Evolutionary conservation across 1,140 invertebrate species (phyloP).

Genomic region (Diorhabda sublineata): DNA sequence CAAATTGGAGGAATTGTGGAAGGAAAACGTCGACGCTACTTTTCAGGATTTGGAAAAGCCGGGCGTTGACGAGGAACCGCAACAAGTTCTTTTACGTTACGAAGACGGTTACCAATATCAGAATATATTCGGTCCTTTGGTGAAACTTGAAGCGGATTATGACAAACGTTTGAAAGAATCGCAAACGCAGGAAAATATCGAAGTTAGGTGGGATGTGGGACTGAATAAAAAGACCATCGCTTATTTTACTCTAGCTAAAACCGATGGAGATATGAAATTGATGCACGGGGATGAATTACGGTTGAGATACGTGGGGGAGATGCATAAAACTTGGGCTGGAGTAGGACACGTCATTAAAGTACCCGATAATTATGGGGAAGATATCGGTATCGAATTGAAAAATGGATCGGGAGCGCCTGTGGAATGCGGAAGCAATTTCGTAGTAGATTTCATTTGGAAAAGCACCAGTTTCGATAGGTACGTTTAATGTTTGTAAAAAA

Average conservation of each 20-base stretch:
- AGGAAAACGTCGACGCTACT: slow-evolving; percentile 95
- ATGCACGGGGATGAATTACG: slow-evolving; percentile 99
- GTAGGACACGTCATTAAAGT: slow-evolving; percentile 98
- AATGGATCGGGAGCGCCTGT: slow-evolving; percentile 83
- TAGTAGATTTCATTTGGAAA: slow-evolving; percentile 99
- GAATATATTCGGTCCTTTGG: slow-evolving; percentile 96
- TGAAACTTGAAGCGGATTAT: slow-evolving; percentile 97
- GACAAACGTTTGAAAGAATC: slow-evolving; percentile 98
- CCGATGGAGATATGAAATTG: slow-evolving; percentile 97
- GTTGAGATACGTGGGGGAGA: slow-evolving; percentile 88
- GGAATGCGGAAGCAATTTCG: slow-evolving; percentile 92
- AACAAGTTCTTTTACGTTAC: slow-evolving; percentile 73
- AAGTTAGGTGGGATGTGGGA: slow-evolving; percentile 97
- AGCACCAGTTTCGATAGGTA: slow-evolving; percentile 97
- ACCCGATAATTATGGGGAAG: slow-evolving; percentile 97
- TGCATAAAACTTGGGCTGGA: slow-evolving; percentile 91
- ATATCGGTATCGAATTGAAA: slow-evolving; percentile 96
- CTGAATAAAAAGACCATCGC: slow-evolving; percentile 98
- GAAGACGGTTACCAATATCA: slow-evolving; percentile 99
- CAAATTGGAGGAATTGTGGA: slow-evolving; percentile 98
- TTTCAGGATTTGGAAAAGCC: slow-evolving; percentile 97
- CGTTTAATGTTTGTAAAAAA: neutral
- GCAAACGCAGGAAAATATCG: slow-evolving; percentile 97
- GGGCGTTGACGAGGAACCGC: slow-evolving; percentile 94
- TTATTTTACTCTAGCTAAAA: slow-evolving; percentile 96